phyloP scores from a whole-genome alignment of 2,113 vertebrate genomes.

The Protobothrops flavoviridis region DNA sequence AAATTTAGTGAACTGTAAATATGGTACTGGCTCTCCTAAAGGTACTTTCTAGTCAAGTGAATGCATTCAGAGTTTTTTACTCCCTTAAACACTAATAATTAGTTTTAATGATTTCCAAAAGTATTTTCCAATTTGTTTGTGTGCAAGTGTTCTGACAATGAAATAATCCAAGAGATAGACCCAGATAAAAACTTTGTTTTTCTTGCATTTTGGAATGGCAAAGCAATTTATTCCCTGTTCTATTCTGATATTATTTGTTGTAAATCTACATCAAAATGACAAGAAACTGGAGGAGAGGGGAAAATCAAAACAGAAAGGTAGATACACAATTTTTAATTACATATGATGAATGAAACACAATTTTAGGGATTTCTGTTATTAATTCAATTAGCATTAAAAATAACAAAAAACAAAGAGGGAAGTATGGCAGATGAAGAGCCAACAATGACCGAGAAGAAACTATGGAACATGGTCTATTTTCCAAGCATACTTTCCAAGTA shows the following conservation, averaged over 20 bases:
- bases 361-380: not conserved
- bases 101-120: not conserved
- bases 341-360: not conserved
- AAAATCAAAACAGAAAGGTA: not conserved
- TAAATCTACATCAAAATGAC: not conserved
- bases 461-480: not conserved
- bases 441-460: not conserved
- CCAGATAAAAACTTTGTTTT: not conserved
- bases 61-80: not conserved
- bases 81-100: not conserved
- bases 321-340: not conserved
- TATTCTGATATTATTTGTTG: not conserved
- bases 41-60: not conserved
- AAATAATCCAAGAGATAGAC: not conserved
- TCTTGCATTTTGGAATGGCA: not conserved
- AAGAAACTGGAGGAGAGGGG: not conserved
- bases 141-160: not conserved
- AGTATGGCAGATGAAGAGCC: not conserved
- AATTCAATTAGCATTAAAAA: not conserved
- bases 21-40: not conserved
- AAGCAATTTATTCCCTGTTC: not conserved
- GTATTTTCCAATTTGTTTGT: not conserved
- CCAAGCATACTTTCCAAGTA: not conserved
- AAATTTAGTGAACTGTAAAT: not conserved
- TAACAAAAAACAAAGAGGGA: not conserved